Percentiles rank a stretch among this genome's conserved stretches.
Evolutionary conservation across 2,797 vertebrate genomes (phyloP).

Genomic region (Falco columbarius): DNA sequence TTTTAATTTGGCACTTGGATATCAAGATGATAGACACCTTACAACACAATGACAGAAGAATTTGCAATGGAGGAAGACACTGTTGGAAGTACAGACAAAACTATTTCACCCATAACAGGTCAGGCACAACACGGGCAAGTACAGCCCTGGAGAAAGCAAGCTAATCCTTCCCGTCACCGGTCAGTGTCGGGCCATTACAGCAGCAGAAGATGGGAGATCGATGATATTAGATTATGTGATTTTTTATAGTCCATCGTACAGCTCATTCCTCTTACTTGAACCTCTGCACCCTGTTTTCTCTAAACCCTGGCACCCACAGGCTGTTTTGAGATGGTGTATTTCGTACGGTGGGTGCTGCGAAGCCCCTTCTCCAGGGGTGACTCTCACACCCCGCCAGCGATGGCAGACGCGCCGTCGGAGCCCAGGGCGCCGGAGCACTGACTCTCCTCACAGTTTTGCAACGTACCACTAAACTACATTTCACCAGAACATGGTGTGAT

Average conservation of each 20-base stretch:
- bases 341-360: not conserved
- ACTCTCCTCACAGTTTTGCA: not conserved
- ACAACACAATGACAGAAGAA: constrained; percentile 3
- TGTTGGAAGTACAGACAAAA: not conserved
- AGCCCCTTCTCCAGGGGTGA: not conserved
- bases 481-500: constrained; percentile 34
- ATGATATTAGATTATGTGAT: not conserved
- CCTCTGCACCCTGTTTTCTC: not conserved
- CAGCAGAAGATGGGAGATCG: constrained; percentile 10
- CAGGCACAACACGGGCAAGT: not conserved
- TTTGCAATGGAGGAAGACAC: not conserved
- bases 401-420: not conserved
- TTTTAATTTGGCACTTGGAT: constrained; percentile 37
- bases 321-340: not conserved
- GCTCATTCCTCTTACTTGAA: not conserved
- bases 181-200: constrained; percentile 21
- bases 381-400: not conserved
- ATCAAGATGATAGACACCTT: constrained; percentile 37
- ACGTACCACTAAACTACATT: not conserved
- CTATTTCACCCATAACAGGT: constrained; percentile 6
- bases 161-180: constrained; percentile 15
- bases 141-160: not conserved
- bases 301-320: not conserved
- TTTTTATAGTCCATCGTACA: not conserved
- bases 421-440: constrained; percentile 2